phyloP scores from a whole-genome alignment of 2,888 invertebrate species.

The Clanis bilineata region DNA sequence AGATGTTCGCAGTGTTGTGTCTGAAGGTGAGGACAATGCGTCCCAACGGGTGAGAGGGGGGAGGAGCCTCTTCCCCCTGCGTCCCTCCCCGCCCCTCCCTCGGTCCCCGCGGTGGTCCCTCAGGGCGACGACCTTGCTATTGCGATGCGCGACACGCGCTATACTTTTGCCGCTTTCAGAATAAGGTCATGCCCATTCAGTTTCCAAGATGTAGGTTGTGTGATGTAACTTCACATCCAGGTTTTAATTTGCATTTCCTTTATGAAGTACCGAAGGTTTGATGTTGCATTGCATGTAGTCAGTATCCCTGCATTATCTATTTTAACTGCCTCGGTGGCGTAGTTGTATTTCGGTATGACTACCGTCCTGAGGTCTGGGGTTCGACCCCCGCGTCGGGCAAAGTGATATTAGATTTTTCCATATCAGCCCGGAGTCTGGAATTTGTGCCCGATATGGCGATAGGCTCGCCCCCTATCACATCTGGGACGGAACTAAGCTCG shows the following conservation, averaged over 20 bases:
- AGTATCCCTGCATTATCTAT: no score
- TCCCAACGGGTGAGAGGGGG: conserved; percentile 2
- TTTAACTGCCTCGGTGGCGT: no score
- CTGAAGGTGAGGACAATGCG: conserved; percentile 48
- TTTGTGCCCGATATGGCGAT: no score
- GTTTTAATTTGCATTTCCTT: conserved; percentile 18
- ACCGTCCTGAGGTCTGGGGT: no score
- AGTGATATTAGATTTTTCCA: no score
- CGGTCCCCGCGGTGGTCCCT: conserved; percentile 23
- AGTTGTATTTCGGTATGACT: no score
- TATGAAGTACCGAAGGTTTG: background rate
- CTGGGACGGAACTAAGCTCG: no score
- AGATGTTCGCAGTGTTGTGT: conserved; percentile 43
- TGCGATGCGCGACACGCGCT: conserved; percentile 66
- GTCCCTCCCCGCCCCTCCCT: conserved; percentile 18
- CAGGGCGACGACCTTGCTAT: conserved; percentile 69
- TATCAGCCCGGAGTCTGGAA: no score
- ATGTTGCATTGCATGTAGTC: background rate
- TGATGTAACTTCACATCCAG: conserved; percentile 24
- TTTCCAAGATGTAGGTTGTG: conserved; percentile 42
- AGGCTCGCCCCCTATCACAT: no score
- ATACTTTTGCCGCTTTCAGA: conserved; percentile 64
- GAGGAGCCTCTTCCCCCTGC: background rate
- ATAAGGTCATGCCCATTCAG: conserved; percentile 67
- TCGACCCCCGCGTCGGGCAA: no score